Percentiles rank a stretch among this genome's conserved stretches.
These are phyloP conservation scores for Proisotoma minuta DNA, from an alignment of 2,888 invertebrate species.

Conservation along the genomic window DNA sequence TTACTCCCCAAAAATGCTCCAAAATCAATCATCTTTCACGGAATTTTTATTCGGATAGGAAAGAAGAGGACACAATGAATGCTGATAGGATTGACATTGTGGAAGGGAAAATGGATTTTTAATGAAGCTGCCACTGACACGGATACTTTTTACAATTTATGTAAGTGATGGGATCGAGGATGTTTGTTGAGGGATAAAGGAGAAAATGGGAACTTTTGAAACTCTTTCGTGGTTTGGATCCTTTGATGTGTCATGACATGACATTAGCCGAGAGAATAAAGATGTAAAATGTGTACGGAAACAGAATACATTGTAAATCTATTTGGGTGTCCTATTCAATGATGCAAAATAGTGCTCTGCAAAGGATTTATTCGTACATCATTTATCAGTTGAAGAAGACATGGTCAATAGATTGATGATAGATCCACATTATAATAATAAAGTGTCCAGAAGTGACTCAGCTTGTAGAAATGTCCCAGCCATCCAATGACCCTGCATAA, in stretches of 20 bases:
- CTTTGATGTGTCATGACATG: slow-evolving; percentile 13
- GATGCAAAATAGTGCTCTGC: no score
- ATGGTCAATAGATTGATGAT: no score
- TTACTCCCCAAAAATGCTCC: neutral
- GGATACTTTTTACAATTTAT: neutral
- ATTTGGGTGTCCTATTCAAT: neutral
- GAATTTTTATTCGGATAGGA: neutral
- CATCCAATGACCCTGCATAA: neutral
- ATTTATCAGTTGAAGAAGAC: no score
- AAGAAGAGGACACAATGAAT: slow-evolving; percentile 8
- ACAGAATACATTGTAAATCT: neutral
- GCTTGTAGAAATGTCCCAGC: neutral
- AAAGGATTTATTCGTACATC: no score
- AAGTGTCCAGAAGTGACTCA: neutral
- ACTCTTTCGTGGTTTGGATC: neutral
- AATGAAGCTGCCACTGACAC: slow-evolving; percentile 7
- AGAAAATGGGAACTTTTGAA: neutral
- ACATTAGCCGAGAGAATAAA: neutral
- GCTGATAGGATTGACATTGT: slow-evolving; percentile 13
- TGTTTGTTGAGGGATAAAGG: no score
- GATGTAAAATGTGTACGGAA: slow-evolving; percentile 4
- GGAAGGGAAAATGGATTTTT: slow-evolving; percentile 17
- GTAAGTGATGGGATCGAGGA: no score
- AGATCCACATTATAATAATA: no score
- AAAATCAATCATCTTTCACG: slow-evolving; percentile 17